Base-by-base conservation (phyloP, 1,140 invertebrate genomes). In the Aphaenogaster rudis region DNA sequence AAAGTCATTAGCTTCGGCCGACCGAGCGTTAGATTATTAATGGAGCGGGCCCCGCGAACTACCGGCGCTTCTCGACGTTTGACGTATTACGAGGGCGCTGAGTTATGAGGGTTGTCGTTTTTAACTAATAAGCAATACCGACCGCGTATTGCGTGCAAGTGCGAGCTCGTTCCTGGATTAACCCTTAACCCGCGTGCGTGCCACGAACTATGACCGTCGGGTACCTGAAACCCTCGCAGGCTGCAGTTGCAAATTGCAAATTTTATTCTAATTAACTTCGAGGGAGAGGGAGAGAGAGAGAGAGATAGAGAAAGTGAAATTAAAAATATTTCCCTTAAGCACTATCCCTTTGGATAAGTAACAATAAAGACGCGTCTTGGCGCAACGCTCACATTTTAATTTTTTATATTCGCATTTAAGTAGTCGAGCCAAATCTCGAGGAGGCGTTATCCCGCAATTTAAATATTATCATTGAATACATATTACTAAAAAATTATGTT, bases 91-190 rank as follows among this genome's bases (percentile, higher is more conserved):
- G 57, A 84, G 54, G 48, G 69, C 67, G 69, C 45, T 74, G 69
- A 84, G 57, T 84, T 84, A 84, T 76, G 80, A 84, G 69, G 28
- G 80, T 57, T 84, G 80, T 76, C 80, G 54, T 84, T 84, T 84
- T 84, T 84, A 84, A 84, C 67, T 84, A 84, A 84, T 84, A 74
- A 84, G 80, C 69, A 84, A 84, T 84, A 84, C 69, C 52, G 67
- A 11, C 66, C 54, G 69, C 21, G 80, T 15, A 76, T 50, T 50
- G 54, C 80, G 28, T 61, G 54, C 45, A 45, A 21, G 63, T 36
- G 63, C 8, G 66, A 71, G 50, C 79, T 66, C 64, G 52, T 84
- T 74, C 54, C 21, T 21, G 45, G 45, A 84, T 84, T 84, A 63
- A 61, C 80, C 80, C 33, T 50, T 74, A 36, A 84, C 54, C 69